phyloP scores from a whole-genome alignment of 2,113 vertebrate species.

The Urocitellus parryii region DNA sequence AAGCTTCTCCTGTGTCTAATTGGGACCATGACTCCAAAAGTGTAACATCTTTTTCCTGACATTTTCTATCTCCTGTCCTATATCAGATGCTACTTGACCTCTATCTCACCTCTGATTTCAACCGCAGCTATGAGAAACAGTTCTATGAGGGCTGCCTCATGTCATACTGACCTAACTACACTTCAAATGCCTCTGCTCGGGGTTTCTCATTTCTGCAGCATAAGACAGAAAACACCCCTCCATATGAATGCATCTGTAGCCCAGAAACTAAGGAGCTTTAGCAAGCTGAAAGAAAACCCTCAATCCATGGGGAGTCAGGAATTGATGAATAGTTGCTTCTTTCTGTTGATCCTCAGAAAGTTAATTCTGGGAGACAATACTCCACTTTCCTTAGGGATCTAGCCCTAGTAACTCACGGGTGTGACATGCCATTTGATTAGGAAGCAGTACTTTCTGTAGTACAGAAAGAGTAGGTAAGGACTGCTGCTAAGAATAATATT shows the following conservation, averaged over 20 bases:
- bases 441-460: background rate
- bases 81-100: background rate
- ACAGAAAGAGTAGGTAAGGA: background rate
- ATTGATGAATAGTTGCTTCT: background rate
- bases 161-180: background rate
- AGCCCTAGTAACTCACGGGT: background rate
- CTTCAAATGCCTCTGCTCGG: background rate
- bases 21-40: background rate
- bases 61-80: background rate
- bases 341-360: background rate
- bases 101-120: background rate
- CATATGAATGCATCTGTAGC: background rate
- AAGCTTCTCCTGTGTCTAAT: background rate
- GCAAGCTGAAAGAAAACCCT: background rate
- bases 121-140: background rate
- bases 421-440: background rate
- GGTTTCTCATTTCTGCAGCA: background rate
- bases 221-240: background rate
- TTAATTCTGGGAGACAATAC: background rate
- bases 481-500: background rate
- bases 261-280: background rate
- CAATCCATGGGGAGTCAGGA: background rate
- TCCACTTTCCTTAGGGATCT: background rate
- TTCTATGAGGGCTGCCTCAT: background rate
- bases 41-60: conserved; percentile 28